Base-by-base conservation (phyloP, 2,113 vertebrate genomes). In the Corythornis cristatus region DNA sequence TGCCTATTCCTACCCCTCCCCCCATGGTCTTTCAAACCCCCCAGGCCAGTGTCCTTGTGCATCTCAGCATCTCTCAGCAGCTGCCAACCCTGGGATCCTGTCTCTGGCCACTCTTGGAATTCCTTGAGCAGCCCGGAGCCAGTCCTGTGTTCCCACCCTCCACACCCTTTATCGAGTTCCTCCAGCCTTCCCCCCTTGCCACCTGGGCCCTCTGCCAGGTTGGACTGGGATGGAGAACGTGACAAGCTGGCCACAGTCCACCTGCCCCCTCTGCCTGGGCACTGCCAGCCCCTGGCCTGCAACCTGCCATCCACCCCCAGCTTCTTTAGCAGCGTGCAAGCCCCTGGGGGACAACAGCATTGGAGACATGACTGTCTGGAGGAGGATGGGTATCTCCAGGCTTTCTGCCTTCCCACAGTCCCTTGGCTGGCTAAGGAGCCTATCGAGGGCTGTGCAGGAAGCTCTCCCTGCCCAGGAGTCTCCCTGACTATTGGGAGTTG, bases 211-310 rank as follows among this genome's bases (percentile, higher is more conserved):
- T 54, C 11, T 1, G 88, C 85, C 90, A 87, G 90, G 15, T 26
- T 0, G 1, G 53, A 29, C 37, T 0, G 10, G 43, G 46, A 57
- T 6, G 11, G 70, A 83, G 70, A 46, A 1, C 0, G 15, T 71
- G 84, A 73, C 87, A 54, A 26, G 43, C 29, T 68, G 85, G 75
- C 85, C 4, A 5, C 58, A 81, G 48, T 35, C 42, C 80, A 65
- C 74, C 56, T 88, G 31, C 62, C 40, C 18, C 7, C 53, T 71
- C n/a, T 48, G 62, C 67, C 54, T 0, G 1, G 28, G 33, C 51
- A 28, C 40, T 1, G 1, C 31, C 1, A 0, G 13, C 14, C 42
- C 58, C 40, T 51, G 43, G 7, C 8, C 7, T 6, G 22, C 26
- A 15, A 16, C n/a, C 85, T 51, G 28, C 13, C 12, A 29, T 2